Conservation (phyloP, 2,888 invertebrate genomes). For the Cantharis lateralis region DNA sequence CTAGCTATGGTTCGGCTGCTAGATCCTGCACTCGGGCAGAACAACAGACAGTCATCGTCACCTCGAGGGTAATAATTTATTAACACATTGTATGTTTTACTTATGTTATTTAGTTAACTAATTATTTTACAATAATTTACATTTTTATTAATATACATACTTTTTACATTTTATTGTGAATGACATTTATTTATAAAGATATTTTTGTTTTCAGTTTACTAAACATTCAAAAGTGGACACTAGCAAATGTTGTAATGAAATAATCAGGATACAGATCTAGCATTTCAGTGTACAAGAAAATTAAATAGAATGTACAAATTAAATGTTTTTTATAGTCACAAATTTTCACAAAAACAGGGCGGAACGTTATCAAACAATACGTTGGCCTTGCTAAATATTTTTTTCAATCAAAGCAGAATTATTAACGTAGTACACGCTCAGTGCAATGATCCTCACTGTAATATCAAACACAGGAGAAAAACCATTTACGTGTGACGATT, state of each 20-base stretch:
- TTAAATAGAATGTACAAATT: background rate
- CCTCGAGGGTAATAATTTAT: background rate
- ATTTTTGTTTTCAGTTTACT: background rate
- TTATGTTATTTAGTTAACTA: background rate
- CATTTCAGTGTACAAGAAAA: background rate
- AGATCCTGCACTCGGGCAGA: background rate
- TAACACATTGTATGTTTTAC: background rate
- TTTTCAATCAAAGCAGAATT: background rate
- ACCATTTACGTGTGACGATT: background rate
- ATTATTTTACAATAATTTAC: background rate
- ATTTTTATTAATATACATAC: background rate
- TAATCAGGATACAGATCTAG: background rate
- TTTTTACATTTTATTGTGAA: background rate
- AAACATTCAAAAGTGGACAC: background rate
- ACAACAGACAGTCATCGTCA: background rate
- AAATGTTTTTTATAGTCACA: background rate
- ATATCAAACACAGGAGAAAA: background rate
- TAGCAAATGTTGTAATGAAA: background rate
- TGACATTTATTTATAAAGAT: background rate
- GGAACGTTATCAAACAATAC: background rate
- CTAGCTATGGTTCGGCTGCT: background rate
- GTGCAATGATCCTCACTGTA: background rate
- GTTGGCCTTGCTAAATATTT: background rate
- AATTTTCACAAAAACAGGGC: background rate
- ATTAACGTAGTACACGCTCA: background rate